Evolutionary conservation across 2,113 vertebrate species (phyloP).

Genomic region (Glareola pratincola): DNA sequence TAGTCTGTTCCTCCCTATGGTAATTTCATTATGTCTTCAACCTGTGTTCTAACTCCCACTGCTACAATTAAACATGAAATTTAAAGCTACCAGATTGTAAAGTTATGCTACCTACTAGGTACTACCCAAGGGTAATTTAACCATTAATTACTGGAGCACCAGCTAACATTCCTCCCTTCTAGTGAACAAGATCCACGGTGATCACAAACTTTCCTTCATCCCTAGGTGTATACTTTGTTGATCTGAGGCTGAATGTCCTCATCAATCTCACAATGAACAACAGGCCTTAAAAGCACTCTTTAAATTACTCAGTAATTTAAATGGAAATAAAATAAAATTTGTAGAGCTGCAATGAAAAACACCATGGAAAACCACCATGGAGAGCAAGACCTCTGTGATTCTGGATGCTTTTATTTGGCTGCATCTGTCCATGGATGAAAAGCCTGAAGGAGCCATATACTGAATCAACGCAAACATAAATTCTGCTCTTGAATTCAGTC

Average conservation of each 20-base stretch:
- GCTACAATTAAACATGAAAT: constrained; percentile 22
- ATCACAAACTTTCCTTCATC: neutral
- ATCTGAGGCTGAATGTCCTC: neutral
- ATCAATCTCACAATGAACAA: neutral
- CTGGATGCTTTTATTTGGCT: neutral
- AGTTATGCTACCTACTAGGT: constrained; percentile 38
- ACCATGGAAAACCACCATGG: neutral
- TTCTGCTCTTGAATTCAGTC: neutral
- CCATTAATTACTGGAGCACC: constrained; percentile 46
- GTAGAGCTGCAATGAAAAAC: neutral
- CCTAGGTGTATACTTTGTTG: neutral
- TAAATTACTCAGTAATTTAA: neutral
- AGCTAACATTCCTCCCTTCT: neutral
- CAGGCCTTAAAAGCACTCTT: neutral
- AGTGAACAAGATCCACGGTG: neutral
- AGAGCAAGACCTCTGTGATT: neutral
- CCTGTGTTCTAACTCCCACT: constrained; percentile 35
- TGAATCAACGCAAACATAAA: neutral
- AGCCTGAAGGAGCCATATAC: neutral
- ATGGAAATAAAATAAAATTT: neutral
- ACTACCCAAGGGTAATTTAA: constrained; percentile 46
- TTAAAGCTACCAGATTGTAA: constrained; percentile 53
- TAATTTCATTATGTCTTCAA: constrained; percentile 55
- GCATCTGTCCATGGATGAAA: neutral
- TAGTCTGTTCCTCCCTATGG: constrained; percentile 9